Base-by-base conservation (phyloP, 1,140 invertebrate genomes). In the Vanessa atalanta region DNA sequence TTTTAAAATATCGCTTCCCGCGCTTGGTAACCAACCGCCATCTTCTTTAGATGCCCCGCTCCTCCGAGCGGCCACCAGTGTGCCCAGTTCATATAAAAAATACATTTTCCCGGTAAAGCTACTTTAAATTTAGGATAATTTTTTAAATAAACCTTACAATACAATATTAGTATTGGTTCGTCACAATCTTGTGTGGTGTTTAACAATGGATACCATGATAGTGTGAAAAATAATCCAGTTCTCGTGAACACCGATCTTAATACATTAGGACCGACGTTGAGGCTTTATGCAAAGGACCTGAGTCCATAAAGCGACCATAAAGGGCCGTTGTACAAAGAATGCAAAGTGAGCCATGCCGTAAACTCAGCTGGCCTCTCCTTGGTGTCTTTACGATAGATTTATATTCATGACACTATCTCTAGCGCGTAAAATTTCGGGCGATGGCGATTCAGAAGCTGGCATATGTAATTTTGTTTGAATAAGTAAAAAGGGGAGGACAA, bases 381-480 rank as follows among this genome's bases (percentile, higher is more conserved):
- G 87, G 85, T 88, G 85, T 89, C 87, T 88, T 91, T 89, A 90
- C 89, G 88, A 89, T 91, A 91, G 88, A 92, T 92, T 92, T 92
- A 92, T 92, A 92, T 92, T 92, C 90, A 92, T 92, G 88, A 87
- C 89, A 90, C 87, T 90, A 91, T 91, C 89, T 92, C 87, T 74
- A 79, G 79, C 87, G 85, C 90, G 90, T 91, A 92, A 92, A 92
- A 92, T 91, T 92, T 92, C 89, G 88, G 88, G 84, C 87, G 85
- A 89, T 88, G 88, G 88, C 89, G 88, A 92, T 91, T 85, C 88
- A 80, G 88, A 88, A 89, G 85, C 87, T 86, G 86, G 90, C 90
- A 92, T 92, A 92, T 90, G 90, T 92, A 92, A 92, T 92, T 91
- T 90, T 92, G 89, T 92, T 92, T 92, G 89, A 91, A 92, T 91